Evolutionary conservation across 2,113 vertebrate genomes (phyloP), one percentile per base, ranked within the genome.

Genomic region (Athene cunicularia): DNA sequence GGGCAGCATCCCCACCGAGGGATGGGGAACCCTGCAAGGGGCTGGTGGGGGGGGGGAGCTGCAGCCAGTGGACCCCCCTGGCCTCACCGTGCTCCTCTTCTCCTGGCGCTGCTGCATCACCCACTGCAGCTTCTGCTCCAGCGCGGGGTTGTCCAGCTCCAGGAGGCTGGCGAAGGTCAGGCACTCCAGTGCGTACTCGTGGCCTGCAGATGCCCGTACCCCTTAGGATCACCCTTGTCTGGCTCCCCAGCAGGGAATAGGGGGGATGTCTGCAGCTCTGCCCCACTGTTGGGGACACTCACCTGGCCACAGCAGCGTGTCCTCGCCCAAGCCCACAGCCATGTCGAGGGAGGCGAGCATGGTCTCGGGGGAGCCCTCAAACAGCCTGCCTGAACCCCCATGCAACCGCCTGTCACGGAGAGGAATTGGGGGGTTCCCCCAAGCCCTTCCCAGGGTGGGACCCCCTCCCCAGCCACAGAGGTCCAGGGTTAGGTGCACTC

Each of bases 271-370:
- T 11, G 37, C 11, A 6, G 35, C 43, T 88, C n/a, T 73, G 62
- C 23, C 9, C 37, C 1, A 2, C 63, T 39, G 18, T 0, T 88
- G 52, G 55, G 37, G 35, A 59, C 37, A 50, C 96, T 95, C 97
- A 99, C 99, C 99, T 4, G 99, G 99, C 99, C 99, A 99, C 47
- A 99, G 98, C 32, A 99, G 97, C 0, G 99, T 99, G 39, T 99
- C 98, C 14, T 99, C 99, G 1, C 98, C 98, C 56, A 99, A 98
- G 27, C 98, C 98, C 68, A 98, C 55, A 8, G 99, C 99, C 3
- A 98, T 95, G 21, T 99, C 99, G 96, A 99, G 98, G 7, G 99
- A 99, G 49, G 99, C 98, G 35, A 99, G 98, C 99, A 99, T 99
- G 47, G 99, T 99, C 75, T 98, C 98, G 11, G 99, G 97, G 12